Conservation (phyloP, 2,113 vertebrate genomes). For the Coturnix japonica region DNA sequence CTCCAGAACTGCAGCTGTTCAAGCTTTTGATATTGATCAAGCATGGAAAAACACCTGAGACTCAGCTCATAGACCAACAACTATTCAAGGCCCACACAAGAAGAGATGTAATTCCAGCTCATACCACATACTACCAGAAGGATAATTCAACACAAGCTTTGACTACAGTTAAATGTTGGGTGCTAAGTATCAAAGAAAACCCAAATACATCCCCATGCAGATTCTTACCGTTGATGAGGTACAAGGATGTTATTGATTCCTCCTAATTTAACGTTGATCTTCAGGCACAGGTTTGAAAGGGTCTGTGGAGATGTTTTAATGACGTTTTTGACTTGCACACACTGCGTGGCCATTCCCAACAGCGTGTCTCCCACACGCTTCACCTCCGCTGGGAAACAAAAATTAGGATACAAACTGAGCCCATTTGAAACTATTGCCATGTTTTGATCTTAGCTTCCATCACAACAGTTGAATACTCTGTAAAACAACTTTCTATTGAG, state of each 20-base stretch:
- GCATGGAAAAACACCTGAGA: not conserved
- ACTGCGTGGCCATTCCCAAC: conserved; percentile 97
- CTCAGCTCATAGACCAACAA: not conserved
- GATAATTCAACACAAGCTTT: not conserved
- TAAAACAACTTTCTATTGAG: not conserved
- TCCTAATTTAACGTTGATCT: conserved; percentile 98
- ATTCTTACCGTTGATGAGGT: conserved; percentile 93
- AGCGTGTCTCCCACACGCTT: conserved; percentile 97
- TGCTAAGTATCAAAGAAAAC: not conserved
- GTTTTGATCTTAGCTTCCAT: not conserved
- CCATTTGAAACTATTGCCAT: not conserved
- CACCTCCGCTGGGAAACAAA: conserved; percentile 88
- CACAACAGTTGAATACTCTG: not conserved
- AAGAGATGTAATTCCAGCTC: not conserved
- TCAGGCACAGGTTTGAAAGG: conserved; percentile 99
- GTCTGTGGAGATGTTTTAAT: conserved; percentile 99
- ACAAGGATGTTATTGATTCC: conserved; percentile 99
- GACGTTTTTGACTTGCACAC: conserved; percentile 99
- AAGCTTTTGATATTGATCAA: not conserved
- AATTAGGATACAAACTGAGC: not conserved
- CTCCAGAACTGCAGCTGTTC: not conserved
- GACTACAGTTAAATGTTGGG: not conserved
- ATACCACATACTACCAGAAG: not conserved
- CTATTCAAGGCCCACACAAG: not conserved
- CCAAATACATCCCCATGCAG: accelerated